Percentiles rank a stretch among this genome's conserved stretches.
Evolutionary conservation across 2,888 invertebrate genomes (phyloP).

Genomic region (Buathra laborator): DNA sequence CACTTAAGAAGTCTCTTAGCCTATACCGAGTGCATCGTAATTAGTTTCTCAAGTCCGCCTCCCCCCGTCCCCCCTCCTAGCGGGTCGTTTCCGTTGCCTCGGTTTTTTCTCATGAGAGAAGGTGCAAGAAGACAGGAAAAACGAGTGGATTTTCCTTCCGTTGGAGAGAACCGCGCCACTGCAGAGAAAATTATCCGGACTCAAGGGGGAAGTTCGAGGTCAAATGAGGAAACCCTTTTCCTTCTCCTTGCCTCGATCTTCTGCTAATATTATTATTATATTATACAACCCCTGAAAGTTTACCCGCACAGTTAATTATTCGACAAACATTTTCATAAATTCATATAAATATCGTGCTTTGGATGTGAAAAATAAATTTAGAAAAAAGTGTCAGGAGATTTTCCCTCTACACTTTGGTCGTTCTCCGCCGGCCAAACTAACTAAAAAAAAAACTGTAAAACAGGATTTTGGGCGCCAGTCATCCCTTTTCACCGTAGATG

Average conservation of each 20-base stretch:
- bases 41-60: neutral
- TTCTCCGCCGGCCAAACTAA: no score
- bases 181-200: neutral
- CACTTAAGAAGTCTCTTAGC: neutral
- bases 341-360: neutral
- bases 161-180: neutral
- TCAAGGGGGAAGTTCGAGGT: neutral
- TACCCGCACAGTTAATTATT: neutral
- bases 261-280: neutral
- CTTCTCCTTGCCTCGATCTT: neutral
- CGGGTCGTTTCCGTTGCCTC: neutral
- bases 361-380: no score
- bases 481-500: no score
- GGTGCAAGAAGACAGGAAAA: neutral
- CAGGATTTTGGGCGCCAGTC: no score
- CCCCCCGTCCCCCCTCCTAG: no score
- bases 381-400: no score
- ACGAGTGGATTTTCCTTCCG: neutral
- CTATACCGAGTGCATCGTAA: constrained; percentile 3
- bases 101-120: neutral
- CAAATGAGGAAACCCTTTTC: neutral
- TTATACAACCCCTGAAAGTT: neutral
- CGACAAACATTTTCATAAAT: neutral
- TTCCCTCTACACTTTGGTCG: no score
- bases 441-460: no score